Evolutionary conservation across 2,888 invertebrate genomes (phyloP), one percentile per base, ranked within the genome.

Genomic region (Apeira syringaria): DNA sequence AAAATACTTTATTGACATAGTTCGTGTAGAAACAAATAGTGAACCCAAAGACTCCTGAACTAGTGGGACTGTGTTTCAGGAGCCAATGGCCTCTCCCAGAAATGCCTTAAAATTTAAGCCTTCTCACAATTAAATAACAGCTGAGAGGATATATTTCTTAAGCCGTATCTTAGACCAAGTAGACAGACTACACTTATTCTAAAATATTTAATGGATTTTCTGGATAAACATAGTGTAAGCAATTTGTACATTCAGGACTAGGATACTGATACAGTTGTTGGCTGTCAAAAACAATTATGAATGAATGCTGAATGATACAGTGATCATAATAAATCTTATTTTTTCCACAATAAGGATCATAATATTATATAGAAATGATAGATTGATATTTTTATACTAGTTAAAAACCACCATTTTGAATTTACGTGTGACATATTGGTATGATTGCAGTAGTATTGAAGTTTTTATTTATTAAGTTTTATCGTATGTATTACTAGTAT

Each of bases 351-450:
- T 43, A 39, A 37, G 36, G 8, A 42, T 20, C 20, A 20, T 26
- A 30, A 20, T 20, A 7, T 20, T 20, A 20, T 40, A 40, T 46
- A 39, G 34, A 34, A 31, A 35, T 45, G 34, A 34, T 34, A 39
- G 38, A 73, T 62, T 74, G 56, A 85, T 87, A 86, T 86, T 87
- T 87, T 87, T 87, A 72, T 87, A 86, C 85, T 74, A 70, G 56
- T 69, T 70, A 80, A 80, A 80, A 69, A 81, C 76, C 78, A 31
- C 41, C 44, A 38, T 46, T 31, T 27, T 44, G 35, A 28, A 29
- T 42, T 48, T 41, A 33, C 15, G 25, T 35, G 32, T 43, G 24
- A 24, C 20, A 12, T 44, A 37, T 34, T 36, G 27, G 36, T 39
- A 39, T 26, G 25, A 33, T 37, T 33, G 22, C 43, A 6, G 18